These are phyloP conservation scores for Drosophila rellima DNA, from an alignment of 2,888 invertebrate species.

Conservation along the genomic window DNA sequence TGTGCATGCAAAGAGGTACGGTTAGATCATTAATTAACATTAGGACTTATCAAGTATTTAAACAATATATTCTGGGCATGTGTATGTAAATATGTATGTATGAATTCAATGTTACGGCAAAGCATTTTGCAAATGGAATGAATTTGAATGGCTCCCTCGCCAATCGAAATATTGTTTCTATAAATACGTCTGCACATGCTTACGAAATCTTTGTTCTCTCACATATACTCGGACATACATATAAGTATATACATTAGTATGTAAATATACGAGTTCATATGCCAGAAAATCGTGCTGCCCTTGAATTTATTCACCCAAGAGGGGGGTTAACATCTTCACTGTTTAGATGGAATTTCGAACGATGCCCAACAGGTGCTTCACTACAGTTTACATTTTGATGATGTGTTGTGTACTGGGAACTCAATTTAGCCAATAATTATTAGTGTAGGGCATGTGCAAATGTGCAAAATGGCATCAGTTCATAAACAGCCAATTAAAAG, in stretches of 20 bases:
- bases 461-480: constrained; percentile 43
- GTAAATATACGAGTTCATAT: constrained; percentile 22
- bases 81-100: constrained; percentile 5
- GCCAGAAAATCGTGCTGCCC: constrained; percentile 46
- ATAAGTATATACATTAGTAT: constrained; percentile 15
- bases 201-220: constrained; percentile 57
- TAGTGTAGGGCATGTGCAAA: constrained; percentile 20
- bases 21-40: constrained; percentile 18
- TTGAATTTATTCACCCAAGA: constrained; percentile 52
- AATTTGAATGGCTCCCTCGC: constrained; percentile 18
- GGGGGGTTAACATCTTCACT: constrained; percentile 1
- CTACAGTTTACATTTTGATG: constrained; percentile 11
- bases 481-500: constrained; percentile 13
- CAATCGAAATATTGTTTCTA: constrained; percentile 42
- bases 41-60: background rate
- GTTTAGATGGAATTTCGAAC: constrained; percentile 18
- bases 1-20: constrained; percentile 64
- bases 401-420: constrained; percentile 1
- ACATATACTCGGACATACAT: constrained; percentile 1
- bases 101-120: background rate
- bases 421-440: constrained; percentile 17
- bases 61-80: background rate
- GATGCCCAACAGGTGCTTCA: constrained; percentile 46
- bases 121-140: constrained; percentile 17
- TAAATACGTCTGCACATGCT: constrained; percentile 65